These are phyloP conservation scores for Drosophila murphyi DNA, from an alignment of 1,140 invertebrate species.

Conservation along the genomic window DNA sequence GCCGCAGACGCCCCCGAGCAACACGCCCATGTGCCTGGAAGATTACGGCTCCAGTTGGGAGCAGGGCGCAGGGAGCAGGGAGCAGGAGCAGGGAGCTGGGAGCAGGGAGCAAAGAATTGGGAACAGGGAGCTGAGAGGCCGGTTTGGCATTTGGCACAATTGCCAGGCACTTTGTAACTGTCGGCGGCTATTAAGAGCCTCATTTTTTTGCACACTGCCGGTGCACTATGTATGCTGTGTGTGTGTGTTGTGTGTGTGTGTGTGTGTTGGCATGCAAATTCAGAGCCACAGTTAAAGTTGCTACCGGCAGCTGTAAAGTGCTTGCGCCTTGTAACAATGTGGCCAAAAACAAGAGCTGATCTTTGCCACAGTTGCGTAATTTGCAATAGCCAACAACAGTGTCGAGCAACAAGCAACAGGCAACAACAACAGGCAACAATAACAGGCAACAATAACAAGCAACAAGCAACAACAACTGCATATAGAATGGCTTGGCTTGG, in stretches of 20 bases:
- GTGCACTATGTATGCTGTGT: conserved; percentile 57
- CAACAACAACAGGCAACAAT: conserved; percentile 28
- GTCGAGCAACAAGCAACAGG: conserved; percentile 16
- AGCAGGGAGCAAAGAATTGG: neutral
- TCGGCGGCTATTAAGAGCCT: conserved; percentile 83
- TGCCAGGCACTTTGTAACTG: conserved; percentile 84
- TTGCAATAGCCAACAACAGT: conserved; percentile 51
- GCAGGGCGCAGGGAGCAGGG: conserved; percentile 5
- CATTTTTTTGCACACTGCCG: conserved; percentile 67
- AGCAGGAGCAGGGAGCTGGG: conserved; percentile 1
- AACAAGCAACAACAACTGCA: conserved; percentile 23
- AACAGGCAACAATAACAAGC: conserved; percentile 15
- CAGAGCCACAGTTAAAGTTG: conserved; percentile 20
- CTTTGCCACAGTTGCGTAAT: conserved; percentile 71
- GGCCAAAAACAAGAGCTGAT: conserved; percentile 56
- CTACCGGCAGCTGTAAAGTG: conserved; percentile 63
- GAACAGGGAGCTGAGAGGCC: conserved; percentile 3
- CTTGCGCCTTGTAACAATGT: conserved; percentile 50
- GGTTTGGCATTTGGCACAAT: conserved; percentile 71
- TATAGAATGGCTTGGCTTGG: conserved; percentile 22
- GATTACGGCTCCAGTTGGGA: conserved; percentile 2
- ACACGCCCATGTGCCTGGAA: conserved; percentile 57
- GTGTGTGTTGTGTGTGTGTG: neutral
- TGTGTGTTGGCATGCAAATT: conserved; percentile 42
- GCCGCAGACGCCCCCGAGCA: conserved; percentile 65